These are phyloP conservation scores for Neostethus bicornis DNA, from an alignment of 2,797 vertebrate species.

Conservation along the genomic window DNA sequence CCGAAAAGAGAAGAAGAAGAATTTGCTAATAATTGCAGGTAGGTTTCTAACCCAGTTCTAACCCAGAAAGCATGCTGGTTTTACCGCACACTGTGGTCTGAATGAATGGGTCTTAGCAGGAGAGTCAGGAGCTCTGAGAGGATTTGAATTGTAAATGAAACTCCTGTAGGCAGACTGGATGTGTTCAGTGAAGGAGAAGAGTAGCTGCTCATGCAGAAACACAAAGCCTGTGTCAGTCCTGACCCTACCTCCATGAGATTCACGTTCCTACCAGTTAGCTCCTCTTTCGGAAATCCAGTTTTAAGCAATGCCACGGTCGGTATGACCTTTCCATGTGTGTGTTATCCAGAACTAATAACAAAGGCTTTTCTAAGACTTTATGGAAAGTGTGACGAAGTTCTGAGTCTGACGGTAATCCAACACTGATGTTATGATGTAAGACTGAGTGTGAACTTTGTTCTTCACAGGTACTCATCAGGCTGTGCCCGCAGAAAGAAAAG, in stretches of 20 bases:
- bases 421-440: no score
- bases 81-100: conserved; percentile 30
- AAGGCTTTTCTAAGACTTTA: conserved; percentile 64
- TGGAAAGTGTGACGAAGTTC: conserved; percentile 47
- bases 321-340: conserved; percentile 72
- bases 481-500: no score
- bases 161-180: conserved; percentile 27
- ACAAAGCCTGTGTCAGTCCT: conserved; percentile 17
- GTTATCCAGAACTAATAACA: conserved; percentile 69
- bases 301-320: conserved; percentile 67
- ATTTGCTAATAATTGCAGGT: no score
- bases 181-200: conserved; percentile 37
- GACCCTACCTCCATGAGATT: conserved; percentile 48
- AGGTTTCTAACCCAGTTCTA: no score
- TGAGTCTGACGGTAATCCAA: conserved; percentile 55
- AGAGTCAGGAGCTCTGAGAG: conserved; percentile 30
- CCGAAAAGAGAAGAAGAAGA: no score
- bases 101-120: conserved; percentile 44
- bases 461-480: no score
- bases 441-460: no score
- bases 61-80: conserved; percentile 27
- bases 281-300: conserved; percentile 67
- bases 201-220: conserved; percentile 29
- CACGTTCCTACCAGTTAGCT: conserved; percentile 43
- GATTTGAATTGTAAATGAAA: conserved; percentile 65